Conservation (phyloP, 1,140 invertebrate genomes). For the Drosophila serrata region DNA sequence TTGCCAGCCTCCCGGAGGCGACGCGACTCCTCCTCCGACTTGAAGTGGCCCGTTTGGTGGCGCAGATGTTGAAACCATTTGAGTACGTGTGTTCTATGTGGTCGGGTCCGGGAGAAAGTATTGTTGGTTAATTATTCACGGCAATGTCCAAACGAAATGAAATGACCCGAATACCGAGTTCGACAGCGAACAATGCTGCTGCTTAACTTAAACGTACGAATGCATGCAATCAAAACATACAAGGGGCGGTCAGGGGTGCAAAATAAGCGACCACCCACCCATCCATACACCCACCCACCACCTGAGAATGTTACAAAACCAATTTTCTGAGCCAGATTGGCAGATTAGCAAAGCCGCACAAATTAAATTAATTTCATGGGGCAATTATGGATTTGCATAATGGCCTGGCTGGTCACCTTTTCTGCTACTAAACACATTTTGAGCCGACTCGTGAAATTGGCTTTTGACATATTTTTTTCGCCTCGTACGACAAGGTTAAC, state of each 20-base stretch:
- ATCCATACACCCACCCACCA: slow-evolving; percentile 1
- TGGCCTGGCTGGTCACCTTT: slow-evolving; percentile 8
- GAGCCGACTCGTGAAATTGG: slow-evolving; percentile 11
- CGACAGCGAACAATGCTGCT: slow-evolving; percentile 56
- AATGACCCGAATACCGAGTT: slow-evolving; percentile 57
- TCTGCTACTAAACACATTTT: slow-evolving; percentile 12
- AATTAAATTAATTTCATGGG: slow-evolving; percentile 48
- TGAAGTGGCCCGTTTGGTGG: slow-evolving; percentile 64
- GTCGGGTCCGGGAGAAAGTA: neutral
- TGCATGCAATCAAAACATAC: slow-evolving; percentile 51
- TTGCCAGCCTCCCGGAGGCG: slow-evolving; percentile 72
- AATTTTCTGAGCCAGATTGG: slow-evolving; percentile 27
- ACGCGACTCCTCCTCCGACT: slow-evolving; percentile 72
- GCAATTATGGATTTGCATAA: slow-evolving; percentile 51
- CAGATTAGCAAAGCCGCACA: slow-evolving; percentile 33
- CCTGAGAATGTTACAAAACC: slow-evolving; percentile 27
- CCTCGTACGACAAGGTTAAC: neutral
- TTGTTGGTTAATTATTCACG: slow-evolving; percentile 66
- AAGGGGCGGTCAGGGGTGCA: slow-evolving; percentile 3
- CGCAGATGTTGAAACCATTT: slow-evolving; percentile 76
- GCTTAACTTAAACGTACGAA: slow-evolving; percentile 60
- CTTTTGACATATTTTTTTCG: slow-evolving; percentile 12
- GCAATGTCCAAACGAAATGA: slow-evolving; percentile 61
- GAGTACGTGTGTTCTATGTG: slow-evolving; percentile 64
- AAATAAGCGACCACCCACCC: slow-evolving; percentile 25